phyloP scores from a whole-genome alignment of 2,888 invertebrate genomes.

The Mechanitis messenoides region DNA sequence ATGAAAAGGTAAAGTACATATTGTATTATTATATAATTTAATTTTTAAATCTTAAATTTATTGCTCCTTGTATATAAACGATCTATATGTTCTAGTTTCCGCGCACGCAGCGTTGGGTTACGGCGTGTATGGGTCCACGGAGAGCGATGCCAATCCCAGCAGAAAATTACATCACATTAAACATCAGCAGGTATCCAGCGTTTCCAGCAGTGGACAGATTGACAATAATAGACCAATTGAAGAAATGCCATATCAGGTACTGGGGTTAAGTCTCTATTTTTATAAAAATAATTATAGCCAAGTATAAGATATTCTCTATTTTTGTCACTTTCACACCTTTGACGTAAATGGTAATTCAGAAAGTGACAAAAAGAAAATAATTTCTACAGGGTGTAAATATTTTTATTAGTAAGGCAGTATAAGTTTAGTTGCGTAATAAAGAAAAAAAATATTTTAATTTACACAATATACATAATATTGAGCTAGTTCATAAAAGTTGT shows the following conservation, averaged over 20 bases:
- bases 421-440: too few species aligned
- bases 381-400: too few species aligned
- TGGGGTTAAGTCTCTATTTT: too few species aligned
- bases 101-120: slow-evolving; percentile 77
- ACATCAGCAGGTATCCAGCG: slow-evolving; percentile 72
- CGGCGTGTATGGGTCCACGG: slow-evolving; percentile 73
- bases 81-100: slow-evolving; percentile 58
- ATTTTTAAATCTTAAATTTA: slow-evolving; percentile 6
- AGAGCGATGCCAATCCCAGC: slow-evolving; percentile 54
- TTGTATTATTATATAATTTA: slow-evolving; percentile 9
- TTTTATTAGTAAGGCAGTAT: too few species aligned
- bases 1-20: background rate
- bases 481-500: too few species aligned
- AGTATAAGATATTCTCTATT: too few species aligned
- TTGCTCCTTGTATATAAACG: slow-evolving; percentile 6
- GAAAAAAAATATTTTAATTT: too few species aligned
- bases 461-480: too few species aligned
- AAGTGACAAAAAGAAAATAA: too few species aligned
- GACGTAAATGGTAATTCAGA: too few species aligned
- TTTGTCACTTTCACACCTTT: too few species aligned
- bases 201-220: slow-evolving; percentile 59
- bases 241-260: slow-evolving; percentile 79
- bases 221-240: slow-evolving; percentile 64
- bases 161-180: slow-evolving; percentile 67
- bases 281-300: too few species aligned